Evolutionary conservation across 2,888 invertebrate genomes (phyloP), one percentile per base, ranked within the genome.

Genomic region (Drosophila rubida): DNA sequence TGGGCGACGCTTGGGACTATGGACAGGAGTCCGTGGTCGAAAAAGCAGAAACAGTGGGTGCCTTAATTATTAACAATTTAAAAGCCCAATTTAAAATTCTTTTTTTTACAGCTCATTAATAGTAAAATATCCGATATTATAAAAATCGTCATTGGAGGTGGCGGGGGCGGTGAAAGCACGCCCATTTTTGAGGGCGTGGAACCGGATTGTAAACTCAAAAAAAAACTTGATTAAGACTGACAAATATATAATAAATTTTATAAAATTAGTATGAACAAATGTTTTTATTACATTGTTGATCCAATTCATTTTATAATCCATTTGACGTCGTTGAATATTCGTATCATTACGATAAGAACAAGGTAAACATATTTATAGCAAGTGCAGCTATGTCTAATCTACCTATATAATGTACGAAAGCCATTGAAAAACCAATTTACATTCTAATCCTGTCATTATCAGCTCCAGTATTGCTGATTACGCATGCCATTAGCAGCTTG

Each of bases 181-280:
- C 89, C 90, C 0, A 88, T 91, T 45, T 91, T 91, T 49, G 87
- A 90, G 2, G 88, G 87, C n/a, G 82, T 85, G n/a, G 89, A 89
- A 25, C 88, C 87, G 0, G 76, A 91, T 70, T 91, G 91, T 51
- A 90, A 89, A 9, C 62, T 27, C 9, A 3, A 69, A 14, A 42
- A 71, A 19, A 42, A 39, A 9, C 44, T 11, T 2, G 44, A 44
- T 23, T 42, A 67, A 78, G 69, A 65, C 70, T 74, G 75, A 55
- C 42, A 45, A 23, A 48, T 32, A 32, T 27, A n/a, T 22, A 2
- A 39, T 32, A 9, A n/a, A 42, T 39, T 19, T 35, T 39, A 0
- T 54, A 13, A 54, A 2, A 48, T 14, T 48, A 41, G 49, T 8
- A 42, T 39, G 30, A 16, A 8, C 13, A 2, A 8, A 8, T 2